Evolutionary conservation across 2,113 vertebrate species (phyloP), one percentile per base, ranked within the genome.

Genomic region (Bolborhynchus lineola): DNA sequence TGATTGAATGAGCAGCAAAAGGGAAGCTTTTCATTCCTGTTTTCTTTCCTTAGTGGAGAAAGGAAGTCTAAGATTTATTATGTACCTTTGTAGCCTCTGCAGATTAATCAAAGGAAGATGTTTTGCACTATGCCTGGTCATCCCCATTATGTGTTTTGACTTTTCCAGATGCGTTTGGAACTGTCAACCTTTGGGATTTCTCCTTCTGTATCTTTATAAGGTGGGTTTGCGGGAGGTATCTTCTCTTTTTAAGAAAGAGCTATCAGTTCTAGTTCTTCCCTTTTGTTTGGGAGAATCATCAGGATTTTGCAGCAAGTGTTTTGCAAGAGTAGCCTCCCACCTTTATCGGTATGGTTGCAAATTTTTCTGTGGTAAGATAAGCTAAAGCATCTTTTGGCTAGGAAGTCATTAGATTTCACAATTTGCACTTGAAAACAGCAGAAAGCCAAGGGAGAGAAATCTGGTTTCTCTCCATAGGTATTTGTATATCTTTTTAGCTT

Each of bases 151-250:
- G 84, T 94, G 79, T 90, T 95, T 93, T 95, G 95, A 96, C 93
- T 96, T 96, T 97, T 96, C 94, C 94, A 94, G 94, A 90, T 82
- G 93, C 55, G 0, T 97, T 97, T 97, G 94, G 88, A 96, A 96
- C 94, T 96, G 94, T 97, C 92, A 96, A 86, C 92, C 92, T 96
- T 96, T 96, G 95, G 93, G 92, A 94, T 96, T 94, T 97, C 94
- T 96, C 90, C 96, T 96, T 96, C 94, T 97, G 59, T 97, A 81
- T 96, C 92, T 96, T 96, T 71, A 67, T 96, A 97, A 93, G 95
- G 92, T 96, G 95, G 96, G 93, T 96, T 96, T 96, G 93, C 20
- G 7, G 93, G 92, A 95, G 93, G 85, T 82, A 47, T 82, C 49
- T 84, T 72, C 57, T 59, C 57, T 42, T 4, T 17, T 19, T 23